Evolutionary conservation across 2,113 vertebrate species (phyloP).

Genomic region (Zootoca vivipara): DNA sequence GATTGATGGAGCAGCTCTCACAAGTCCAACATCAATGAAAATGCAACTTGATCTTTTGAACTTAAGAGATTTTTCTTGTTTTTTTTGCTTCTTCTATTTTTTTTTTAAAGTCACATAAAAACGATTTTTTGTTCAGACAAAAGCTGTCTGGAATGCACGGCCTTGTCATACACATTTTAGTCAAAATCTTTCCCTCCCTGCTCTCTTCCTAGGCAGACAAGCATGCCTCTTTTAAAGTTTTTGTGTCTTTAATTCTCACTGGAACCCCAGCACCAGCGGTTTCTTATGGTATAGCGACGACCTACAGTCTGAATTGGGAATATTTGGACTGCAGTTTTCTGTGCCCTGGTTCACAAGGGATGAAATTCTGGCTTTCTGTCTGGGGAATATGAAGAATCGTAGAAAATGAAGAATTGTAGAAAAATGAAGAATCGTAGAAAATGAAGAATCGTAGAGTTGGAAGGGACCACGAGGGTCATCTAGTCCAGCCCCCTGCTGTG

Average conservation of each 20-base stretch:
- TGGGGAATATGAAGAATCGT: not conserved
- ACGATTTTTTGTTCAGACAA: constrained; percentile 73
- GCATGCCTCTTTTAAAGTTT: constrained; percentile 24
- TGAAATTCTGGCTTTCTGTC: not conserved
- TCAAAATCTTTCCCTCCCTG: constrained; percentile 2
- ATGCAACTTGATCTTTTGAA: constrained; percentile 82
- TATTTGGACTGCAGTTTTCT: not conserved
- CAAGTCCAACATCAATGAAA: constrained; percentile 85
- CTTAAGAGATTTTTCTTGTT: constrained; percentile 72
- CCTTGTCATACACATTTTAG: constrained; percentile 69
- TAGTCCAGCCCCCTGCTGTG: no score
- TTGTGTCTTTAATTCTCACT: constrained; percentile 12
- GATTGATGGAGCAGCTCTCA: constrained; percentile 81
- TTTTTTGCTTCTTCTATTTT: constrained; percentile 64
- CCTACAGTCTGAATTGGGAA: not conserved
- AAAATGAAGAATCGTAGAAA: no score
- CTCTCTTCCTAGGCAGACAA: constrained; percentile 42
- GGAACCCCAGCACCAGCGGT: constrained; percentile 12
- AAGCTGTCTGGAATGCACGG: constrained; percentile 72
- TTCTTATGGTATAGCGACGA: not conserved
- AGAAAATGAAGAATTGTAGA: no score
- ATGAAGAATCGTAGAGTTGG: no score
- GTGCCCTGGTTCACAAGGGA: not conserved
- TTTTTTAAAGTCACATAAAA: constrained; percentile 41
- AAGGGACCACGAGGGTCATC: no score